These are phyloP conservation scores for Simalia tracyae DNA, from an alignment of 2,797 vertebrate species.

Conservation along the genomic window DNA sequence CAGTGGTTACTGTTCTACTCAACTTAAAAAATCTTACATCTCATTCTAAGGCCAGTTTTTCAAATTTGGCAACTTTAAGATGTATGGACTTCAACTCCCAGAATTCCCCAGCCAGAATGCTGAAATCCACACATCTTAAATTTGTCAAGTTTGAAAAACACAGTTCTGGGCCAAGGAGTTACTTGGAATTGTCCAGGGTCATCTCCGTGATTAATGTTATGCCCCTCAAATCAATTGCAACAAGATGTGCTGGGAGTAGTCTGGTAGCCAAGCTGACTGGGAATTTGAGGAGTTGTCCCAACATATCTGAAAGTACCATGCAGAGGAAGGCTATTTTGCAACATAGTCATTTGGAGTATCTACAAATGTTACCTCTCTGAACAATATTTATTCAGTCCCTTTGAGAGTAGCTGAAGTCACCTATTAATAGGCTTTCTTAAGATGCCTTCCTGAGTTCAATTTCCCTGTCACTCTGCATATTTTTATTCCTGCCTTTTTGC, in stretches of 20 bases:
- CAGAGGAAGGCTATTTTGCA: background rate
- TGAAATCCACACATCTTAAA: background rate
- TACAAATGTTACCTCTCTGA: background rate
- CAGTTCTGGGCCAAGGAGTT: background rate
- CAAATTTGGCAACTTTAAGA: background rate
- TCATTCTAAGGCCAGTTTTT: background rate
- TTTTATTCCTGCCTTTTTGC: background rate
- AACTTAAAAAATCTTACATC: background rate
- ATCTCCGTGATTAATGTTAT: background rate
- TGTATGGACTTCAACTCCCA: background rate
- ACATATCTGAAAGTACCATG: background rate
- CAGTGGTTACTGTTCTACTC: background rate
- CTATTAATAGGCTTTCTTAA: background rate
- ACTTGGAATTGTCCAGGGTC: background rate
- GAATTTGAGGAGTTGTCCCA: background rate
- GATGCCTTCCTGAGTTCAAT: background rate
- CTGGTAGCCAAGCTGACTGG: background rate
- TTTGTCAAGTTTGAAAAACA: background rate
- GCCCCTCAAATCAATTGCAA: background rate
- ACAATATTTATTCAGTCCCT: background rate
- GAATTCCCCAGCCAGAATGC: background rate
- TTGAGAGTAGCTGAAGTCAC: background rate
- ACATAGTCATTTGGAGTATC: background rate
- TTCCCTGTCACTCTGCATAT: background rate
- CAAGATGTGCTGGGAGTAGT: background rate